A percentile compares a stretch with the other conserved stretches of the same genome.
Conservation (phyloP, 1,140 invertebrate species). For the Temnothorax curvispinosus region DNA sequence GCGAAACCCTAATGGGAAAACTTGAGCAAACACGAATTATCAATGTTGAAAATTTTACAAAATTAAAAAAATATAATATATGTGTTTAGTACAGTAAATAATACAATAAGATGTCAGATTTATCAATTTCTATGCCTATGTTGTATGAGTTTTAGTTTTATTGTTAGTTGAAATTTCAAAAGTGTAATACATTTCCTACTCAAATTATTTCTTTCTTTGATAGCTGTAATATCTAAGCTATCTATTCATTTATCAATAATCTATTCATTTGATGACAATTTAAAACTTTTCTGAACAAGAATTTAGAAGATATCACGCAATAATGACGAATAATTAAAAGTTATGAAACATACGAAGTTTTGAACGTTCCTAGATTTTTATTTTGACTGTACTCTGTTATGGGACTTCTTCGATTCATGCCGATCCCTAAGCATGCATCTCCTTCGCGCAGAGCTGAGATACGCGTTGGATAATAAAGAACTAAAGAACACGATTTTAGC, state of each 20-base stretch:
- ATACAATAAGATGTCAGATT: background rate
- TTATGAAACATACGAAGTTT: background rate
- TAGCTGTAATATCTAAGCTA: background rate
- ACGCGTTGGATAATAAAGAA: conserved; percentile 55
- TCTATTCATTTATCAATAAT: too few relatives aligned
- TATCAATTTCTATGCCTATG: background rate
- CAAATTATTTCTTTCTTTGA: background rate
- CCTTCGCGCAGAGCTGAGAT: conserved; percentile 44
- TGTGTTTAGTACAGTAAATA: background rate
- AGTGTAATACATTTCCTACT: background rate
- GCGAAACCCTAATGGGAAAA: background rate
- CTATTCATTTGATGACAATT: background rate
- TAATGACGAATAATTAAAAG: background rate
- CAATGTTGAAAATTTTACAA: background rate
- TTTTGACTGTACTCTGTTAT: conserved; percentile 49
- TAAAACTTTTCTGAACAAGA: too few relatives aligned
- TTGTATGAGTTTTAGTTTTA: background rate
- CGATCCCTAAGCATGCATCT: conserved; percentile 39
- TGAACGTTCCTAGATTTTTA: background rate
- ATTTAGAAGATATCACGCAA: background rate
- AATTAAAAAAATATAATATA: background rate
- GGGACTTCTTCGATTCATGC: conserved; percentile 24
- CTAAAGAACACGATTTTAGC: conserved; percentile 50
- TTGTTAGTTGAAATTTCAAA: background rate
- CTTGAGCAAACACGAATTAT: background rate